These are phyloP conservation scores for Leptopilina drosophilae DNA, from an alignment of 2,888 invertebrate genomes.

Conservation along the genomic window DNA sequence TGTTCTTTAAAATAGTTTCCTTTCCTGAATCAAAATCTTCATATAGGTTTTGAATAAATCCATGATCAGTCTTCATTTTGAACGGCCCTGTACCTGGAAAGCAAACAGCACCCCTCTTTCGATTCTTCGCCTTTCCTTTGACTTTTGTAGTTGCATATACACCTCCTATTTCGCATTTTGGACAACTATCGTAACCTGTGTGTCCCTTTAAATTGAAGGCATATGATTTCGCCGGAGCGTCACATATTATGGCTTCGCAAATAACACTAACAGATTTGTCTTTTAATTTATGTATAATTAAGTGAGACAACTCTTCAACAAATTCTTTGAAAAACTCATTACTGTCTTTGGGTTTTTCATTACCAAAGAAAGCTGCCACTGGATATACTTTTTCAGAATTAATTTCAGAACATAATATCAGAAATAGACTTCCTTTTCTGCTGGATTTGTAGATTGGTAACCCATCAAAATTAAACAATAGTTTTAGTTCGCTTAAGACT, in stretches of 20 bases:
- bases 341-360: slow-evolving; percentile 46
- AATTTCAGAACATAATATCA: slow-evolving; percentile 46
- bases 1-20: no score
- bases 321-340: slow-evolving; percentile 49
- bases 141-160: slow-evolving; percentile 15
- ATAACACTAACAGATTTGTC: slow-evolving; percentile 38
- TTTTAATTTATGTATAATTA: not conserved
- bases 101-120: not conserved
- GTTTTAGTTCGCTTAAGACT: not conserved
- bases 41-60: no score
- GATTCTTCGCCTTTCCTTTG: not conserved
- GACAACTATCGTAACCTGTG: slow-evolving; percentile 49
- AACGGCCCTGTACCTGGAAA: no score
- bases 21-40: no score
- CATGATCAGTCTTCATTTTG: no score
- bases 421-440: slow-evolving; percentile 46
- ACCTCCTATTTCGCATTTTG: slow-evolving; percentile 49
- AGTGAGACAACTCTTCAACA: slow-evolving; percentile 43
- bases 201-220: slow-evolving; percentile 46
- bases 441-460: slow-evolving; percentile 7
- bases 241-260: slow-evolving; percentile 52
- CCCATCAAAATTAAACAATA: slow-evolving; percentile 36
- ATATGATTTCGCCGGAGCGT: slow-evolving; percentile 23
- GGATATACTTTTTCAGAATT: slow-evolving; percentile 39
- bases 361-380: slow-evolving; percentile 48